These are phyloP conservation scores for Mercenaria mercenaria DNA, from an alignment of 1,140 invertebrate genomes.

Conservation along the genomic window DNA sequence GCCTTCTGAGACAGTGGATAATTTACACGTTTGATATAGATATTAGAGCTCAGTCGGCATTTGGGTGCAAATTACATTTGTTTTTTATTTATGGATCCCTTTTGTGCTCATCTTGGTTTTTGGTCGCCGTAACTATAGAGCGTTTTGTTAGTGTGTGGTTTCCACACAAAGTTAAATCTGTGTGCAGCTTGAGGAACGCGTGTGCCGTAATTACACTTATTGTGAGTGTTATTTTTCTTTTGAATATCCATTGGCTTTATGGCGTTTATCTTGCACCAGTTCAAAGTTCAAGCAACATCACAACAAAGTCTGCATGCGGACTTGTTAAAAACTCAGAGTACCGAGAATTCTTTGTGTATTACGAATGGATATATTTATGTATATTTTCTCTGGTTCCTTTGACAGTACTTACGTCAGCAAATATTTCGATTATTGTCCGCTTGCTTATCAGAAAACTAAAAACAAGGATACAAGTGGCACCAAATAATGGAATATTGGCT, in stretches of 20 bases:
- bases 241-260: constrained; percentile 49
- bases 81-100: constrained; percentile 62
- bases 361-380: constrained; percentile 18
- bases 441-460: background rate
- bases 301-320: background rate
- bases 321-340: background rate
- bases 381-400: constrained; percentile 17
- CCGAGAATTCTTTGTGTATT: background rate
- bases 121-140: constrained; percentile 74
- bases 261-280: background rate
- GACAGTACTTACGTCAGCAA: background rate
- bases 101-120: constrained; percentile 71
- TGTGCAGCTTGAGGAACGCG: constrained; percentile 45
- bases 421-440: constrained; percentile 13
- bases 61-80: constrained; percentile 67
- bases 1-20: constrained; percentile 73
- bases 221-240: background rate
- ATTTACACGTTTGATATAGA: constrained; percentile 63
- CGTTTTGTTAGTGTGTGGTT: constrained; percentile 68
- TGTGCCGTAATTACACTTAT: background rate
- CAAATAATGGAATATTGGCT: too few species aligned
- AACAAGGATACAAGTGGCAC: background rate
- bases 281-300: background rate
- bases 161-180: constrained; percentile 58
- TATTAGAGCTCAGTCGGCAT: constrained; percentile 40